These are phyloP conservation scores for Mesoclemmys tuberculata DNA, from an alignment of 2,113 vertebrate genomes.

Conservation along the genomic window DNA sequence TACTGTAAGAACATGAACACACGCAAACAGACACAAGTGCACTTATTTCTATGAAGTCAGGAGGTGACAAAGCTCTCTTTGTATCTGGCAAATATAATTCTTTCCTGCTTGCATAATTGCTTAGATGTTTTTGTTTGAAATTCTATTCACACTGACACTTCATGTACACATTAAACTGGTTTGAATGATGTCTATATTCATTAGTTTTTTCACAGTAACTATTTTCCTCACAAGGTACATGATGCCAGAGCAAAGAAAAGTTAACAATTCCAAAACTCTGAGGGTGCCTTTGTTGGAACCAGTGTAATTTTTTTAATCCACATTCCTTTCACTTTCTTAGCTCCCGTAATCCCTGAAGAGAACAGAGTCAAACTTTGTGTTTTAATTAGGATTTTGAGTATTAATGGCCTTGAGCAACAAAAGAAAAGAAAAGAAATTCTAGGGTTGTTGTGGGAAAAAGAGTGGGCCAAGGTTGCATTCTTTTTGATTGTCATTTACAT, in stretches of 20 bases:
- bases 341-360: slow-evolving; percentile 61
- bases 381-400: slow-evolving; percentile 75
- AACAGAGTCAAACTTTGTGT: slow-evolving; percentile 63
- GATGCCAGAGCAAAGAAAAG: slow-evolving; percentile 64
- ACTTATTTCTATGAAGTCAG: slow-evolving; percentile 56
- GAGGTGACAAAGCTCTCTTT: slow-evolving; percentile 72
- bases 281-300: slow-evolving; percentile 61
- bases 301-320: slow-evolving; percentile 57
- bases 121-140: slow-evolving; percentile 74
- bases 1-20: slow-evolving; percentile 22
- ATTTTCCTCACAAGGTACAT: slow-evolving; percentile 56
- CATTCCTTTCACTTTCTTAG: slow-evolving; percentile 61
- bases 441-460: slow-evolving; percentile 42
- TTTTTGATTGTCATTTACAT: slow-evolving; percentile 41
- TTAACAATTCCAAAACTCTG: slow-evolving; percentile 56
- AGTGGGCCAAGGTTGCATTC: slow-evolving; percentile 4
- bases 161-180: slow-evolving; percentile 56
- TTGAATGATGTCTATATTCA: slow-evolving; percentile 68
- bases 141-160: slow-evolving; percentile 71
- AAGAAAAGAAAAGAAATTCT: slow-evolving; percentile 52
- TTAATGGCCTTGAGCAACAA: slow-evolving; percentile 53
- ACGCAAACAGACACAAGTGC: slow-evolving; percentile 19
- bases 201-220: slow-evolving; percentile 61
- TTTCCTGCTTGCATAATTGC: slow-evolving; percentile 55
- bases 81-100: slow-evolving; percentile 74